Evolutionary conservation across 2,888 invertebrate genomes (phyloP), one percentile per base, ranked within the genome.

Genomic region (Harmothoe impar): DNA sequence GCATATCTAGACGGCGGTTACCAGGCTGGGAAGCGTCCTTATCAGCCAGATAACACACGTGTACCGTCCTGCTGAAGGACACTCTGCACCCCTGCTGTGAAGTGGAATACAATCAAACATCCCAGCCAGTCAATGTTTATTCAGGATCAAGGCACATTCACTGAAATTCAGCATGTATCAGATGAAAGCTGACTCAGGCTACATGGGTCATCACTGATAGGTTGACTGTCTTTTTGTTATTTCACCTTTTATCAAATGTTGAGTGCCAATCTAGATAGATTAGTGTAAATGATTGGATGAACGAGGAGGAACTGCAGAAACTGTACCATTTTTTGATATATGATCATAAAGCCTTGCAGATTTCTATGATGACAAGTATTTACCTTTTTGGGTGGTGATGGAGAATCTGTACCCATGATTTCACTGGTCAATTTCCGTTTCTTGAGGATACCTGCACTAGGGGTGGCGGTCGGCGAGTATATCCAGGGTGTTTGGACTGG

Each of bases 401-500:
- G 94, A 15, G 94, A 94, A 62, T 94, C 93, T 0, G 92, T 90
- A 0, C 91, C 89, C 5, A 89, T 3, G 43, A 43, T 43, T 12
- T 92, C 93, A 0, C 91, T 93, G 86, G 91, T 93, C n/a, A 94
- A 92, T 52, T 93, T 90, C 52, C 94, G 84, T 81, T 93, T 94
- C 92, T 95, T 94, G 89, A 95, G 92, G 43, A 95, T 95, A 23
- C 95, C 94, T 10, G 94, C 94, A 92, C 94, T 94, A 0, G 95
- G 95, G 0, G 95, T 95, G 15, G 94, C 95, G 20, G 94, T 93
- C 0, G 95, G 95, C 0, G 95, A 94, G 85, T 93, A 93, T n/a
- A 94, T 90, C 33, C 92, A 91, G 10, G 93, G 91, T 33, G 91
- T 84, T 43, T 92, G 89, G 23, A 91, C 68, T 5, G 92, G 91